Percentiles rank a stretch among this genome's conserved stretches.
These are phyloP conservation scores for Laothoe populi DNA, from an alignment of 2,888 invertebrate species.

Conservation along the genomic window DNA sequence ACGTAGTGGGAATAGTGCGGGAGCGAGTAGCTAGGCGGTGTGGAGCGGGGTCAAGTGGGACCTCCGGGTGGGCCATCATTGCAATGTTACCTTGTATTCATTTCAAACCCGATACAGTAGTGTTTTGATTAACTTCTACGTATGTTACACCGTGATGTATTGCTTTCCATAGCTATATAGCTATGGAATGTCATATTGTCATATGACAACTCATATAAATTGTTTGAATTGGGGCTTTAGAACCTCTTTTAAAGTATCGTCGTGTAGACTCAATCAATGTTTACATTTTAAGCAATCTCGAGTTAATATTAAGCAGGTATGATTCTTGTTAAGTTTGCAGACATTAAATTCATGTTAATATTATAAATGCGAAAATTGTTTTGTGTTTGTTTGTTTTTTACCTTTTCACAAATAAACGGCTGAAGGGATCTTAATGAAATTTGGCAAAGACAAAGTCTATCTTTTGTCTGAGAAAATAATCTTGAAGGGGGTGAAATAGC, in stretches of 20 bases:
- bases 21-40: constrained; percentile 32
- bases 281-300: too few species aligned
- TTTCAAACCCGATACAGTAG: constrained; percentile 45
- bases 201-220: neutral
- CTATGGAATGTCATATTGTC: too few species aligned
- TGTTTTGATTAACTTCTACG: constrained; percentile 39
- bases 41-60: constrained; percentile 46
- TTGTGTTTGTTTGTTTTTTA: too few species aligned
- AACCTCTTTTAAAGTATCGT: neutral
- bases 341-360: too few species aligned
- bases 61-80: constrained; percentile 42
- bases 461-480: too few species aligned
- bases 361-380: too few species aligned
- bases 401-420: too few species aligned
- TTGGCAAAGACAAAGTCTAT: too few species aligned
- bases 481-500: too few species aligned
- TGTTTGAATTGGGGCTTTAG: neutral
- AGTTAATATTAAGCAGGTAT: too few species aligned
- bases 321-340: too few species aligned
- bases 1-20: constrained; percentile 35
- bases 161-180: constrained; percentile 18
- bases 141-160: constrained; percentile 12
- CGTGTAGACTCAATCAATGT: neutral
- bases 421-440: too few species aligned
- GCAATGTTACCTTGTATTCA: constrained; percentile 48